Evolutionary conservation across 2,888 invertebrate species (phyloP), one percentile per base, ranked within the genome.

Genomic region (Eupithecia subumbrata): DNA sequence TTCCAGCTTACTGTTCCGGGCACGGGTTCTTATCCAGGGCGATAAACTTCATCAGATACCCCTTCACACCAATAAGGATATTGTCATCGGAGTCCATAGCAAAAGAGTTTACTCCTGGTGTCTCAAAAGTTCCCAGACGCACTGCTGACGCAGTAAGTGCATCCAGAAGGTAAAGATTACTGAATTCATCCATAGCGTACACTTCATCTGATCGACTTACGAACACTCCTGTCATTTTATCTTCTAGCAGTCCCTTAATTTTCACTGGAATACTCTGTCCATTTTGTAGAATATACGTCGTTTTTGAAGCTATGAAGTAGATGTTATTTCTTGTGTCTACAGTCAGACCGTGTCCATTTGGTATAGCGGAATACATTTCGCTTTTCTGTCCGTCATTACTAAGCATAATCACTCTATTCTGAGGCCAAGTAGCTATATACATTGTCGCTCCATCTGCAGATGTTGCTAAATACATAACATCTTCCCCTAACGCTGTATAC

Each of bases 391-490:
- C 93, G 0, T 91, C 89, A 40, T 90, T 91, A 0, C 90, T 89
- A 1, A 95, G 89, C 73, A 87, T 92, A 22, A 91, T 91, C 0
- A 95, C 95, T 16, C 93, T 82, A 76, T 95, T 94, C 60, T 94
- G 94, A 0, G 95, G 95, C 93, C 93, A 95, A 0, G 95, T 95
- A 0, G 94, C 94, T 74, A 93, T 90, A 16, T 91, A 95, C 90
- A 94, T 91, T 0, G 85, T 81, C 0, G 76, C 77, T 0, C 94
- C 94, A 75, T 94, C 92, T 40, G 83, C 89, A 0, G 86, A 88
- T 0, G 92, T 88, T 0, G 94, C 90, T 12, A 92, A 83, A 75
- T 94, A 95, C 94, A 95, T 95, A 0, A 95, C 92, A 75, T 95
- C 94, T 86, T 94, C 93, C 3, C 92, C 92, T 40, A 90, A 82